Percentiles rank a stretch among this genome's conserved stretches.
phyloP scores from a whole-genome alignment of 2,113 vertebrate species.

The Bathybates hornii region DNA sequence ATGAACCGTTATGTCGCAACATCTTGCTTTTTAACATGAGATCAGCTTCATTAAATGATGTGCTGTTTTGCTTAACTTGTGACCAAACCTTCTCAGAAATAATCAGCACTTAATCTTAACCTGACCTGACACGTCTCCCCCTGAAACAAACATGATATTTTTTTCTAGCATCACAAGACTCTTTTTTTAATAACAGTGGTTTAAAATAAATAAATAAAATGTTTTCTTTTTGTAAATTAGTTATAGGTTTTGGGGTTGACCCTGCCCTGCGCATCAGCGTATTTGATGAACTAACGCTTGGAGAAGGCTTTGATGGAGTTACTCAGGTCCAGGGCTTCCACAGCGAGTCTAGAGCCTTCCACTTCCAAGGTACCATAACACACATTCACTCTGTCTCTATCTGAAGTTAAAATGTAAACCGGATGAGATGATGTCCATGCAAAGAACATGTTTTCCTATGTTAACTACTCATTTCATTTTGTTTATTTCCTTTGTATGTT shows the following conservation, averaged over 20 bases:
- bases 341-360: constrained; percentile 91
- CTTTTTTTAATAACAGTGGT: neutral
- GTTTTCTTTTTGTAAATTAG: constrained; percentile 63
- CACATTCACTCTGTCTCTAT: neutral
- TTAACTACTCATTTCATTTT: neutral
- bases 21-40: neutral
- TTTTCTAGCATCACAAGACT: neutral
- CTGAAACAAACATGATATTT: neutral
- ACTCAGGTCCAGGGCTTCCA: constrained; percentile 92
- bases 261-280: constrained; percentile 88
- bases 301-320: constrained; percentile 81
- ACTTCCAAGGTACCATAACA: constrained; percentile 85
- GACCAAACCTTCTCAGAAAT: neutral
- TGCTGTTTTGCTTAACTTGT: neutral
- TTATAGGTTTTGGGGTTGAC: constrained; percentile 89
- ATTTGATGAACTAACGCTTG: constrained; percentile 84
- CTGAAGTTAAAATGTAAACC: neutral
- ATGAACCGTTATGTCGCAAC: neutral
- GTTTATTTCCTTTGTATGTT: neutral
- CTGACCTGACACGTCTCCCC: neutral
- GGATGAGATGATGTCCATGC: neutral
- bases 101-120: neutral
- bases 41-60: neutral
- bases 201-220: neutral
- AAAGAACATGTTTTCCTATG: neutral